Percentiles rank a stretch among this genome's conserved stretches.
phyloP scores from a whole-genome alignment of 2,797 vertebrate genomes.

The Vespertilio murinus region DNA sequence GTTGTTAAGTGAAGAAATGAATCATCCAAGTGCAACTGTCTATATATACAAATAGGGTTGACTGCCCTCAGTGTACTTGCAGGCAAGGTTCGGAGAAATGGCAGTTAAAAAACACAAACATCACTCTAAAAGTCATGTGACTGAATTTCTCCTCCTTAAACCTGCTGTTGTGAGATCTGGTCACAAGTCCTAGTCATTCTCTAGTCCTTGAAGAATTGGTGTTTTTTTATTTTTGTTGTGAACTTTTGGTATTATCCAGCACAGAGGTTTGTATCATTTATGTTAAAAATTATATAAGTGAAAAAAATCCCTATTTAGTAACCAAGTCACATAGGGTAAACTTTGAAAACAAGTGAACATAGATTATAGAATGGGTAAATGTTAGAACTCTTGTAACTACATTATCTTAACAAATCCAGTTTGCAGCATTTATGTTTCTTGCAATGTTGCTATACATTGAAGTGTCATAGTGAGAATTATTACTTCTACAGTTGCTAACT shows the following conservation, averaged over 20 bases:
- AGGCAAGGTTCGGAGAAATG: neutral
- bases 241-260: constrained; percentile 2
- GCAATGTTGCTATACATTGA: too few species aligned
- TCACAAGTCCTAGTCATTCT: neutral
- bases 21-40: neutral
- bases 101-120: neutral
- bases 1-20: neutral
- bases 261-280: constrained; percentile 1
- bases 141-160: constrained; percentile 21
- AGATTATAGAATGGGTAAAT: too few species aligned
- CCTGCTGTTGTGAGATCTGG: neutral
- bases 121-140: constrained; percentile 4
- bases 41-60: neutral
- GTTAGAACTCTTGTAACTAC: too few species aligned
- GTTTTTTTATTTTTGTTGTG: neutral
- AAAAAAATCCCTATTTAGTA: neutral
- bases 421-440: too few species aligned
- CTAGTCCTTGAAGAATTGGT: neutral
- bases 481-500: too few species aligned
- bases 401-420: too few species aligned
- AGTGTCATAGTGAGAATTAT: too few species aligned
- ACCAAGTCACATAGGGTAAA: neutral
- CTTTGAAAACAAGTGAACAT: too few species aligned
- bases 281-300: neutral
- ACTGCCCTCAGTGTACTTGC: neutral